Percentiles rank a stretch among this genome's conserved stretches.
These are phyloP conservation scores for Acomys russatus DNA, from an alignment of 2,797 vertebrate species.

Conservation along the genomic window DNA sequence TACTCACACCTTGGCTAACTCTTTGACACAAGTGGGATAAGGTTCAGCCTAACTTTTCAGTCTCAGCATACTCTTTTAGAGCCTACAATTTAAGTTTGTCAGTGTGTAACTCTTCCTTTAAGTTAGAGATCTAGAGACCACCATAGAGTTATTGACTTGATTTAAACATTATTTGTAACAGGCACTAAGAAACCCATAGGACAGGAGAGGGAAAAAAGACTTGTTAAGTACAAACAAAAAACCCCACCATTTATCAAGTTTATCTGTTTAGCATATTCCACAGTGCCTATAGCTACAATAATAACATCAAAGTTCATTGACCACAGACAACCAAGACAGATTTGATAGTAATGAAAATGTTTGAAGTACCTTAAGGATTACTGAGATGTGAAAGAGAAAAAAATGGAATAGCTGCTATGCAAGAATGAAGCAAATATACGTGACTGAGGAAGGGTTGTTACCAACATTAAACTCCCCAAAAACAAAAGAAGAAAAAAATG, in stretches of 20 bases:
- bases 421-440: not conserved
- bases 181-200: not conserved
- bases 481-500: not conserved
- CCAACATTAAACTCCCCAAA: not conserved
- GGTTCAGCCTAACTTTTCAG: too few relatives aligned
- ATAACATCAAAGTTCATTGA: not conserved
- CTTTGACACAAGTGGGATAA: not conserved
- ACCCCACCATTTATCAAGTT: not conserved
- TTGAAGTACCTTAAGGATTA: not conserved
- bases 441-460: too few relatives aligned
- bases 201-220: accelerated
- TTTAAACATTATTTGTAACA: not conserved
- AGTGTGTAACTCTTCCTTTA: not conserved
- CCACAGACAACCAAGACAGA: not conserved
- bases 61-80: not conserved
- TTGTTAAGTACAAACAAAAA: not conserved
- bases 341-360: not conserved
- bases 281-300: not conserved
- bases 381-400: not conserved
- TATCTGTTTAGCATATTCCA: not conserved
- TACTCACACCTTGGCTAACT: too few relatives aligned
- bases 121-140: not conserved
- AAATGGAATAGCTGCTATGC: not conserved
- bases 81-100: not conserved
- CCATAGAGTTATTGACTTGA: not conserved